Evolutionary conservation across 2,797 vertebrate genomes (phyloP).

Genomic region (Petrocephalus sullivani): DNA sequence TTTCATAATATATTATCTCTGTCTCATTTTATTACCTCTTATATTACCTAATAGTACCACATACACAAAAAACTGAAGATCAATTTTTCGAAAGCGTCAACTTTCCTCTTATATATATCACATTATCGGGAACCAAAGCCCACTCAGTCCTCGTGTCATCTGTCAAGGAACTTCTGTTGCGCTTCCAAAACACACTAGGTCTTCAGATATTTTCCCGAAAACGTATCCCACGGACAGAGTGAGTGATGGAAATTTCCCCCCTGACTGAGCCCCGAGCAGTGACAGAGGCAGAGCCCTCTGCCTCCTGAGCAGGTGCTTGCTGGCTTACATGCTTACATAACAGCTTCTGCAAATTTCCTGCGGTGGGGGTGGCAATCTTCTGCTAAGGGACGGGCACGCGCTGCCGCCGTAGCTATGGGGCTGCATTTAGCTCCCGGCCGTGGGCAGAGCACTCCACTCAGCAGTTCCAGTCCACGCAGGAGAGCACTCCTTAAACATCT

Average conservation of each 20-base stretch:
- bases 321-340: background rate
- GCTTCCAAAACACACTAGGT: background rate
- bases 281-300: background rate
- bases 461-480: background rate
- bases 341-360: background rate
- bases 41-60: background rate
- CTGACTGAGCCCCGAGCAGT: background rate
- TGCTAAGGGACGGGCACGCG: background rate
- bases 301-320: background rate
- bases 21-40: background rate
- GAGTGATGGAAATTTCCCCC: background rate
- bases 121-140: background rate
- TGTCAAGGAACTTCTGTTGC: background rate
- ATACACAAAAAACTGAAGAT: background rate
- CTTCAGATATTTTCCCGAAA: background rate
- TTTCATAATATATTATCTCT: background rate
- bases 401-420: background rate
- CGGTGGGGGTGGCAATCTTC: background rate
- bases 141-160: background rate
- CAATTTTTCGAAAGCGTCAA: background rate
- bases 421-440: background rate
- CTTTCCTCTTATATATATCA: background rate
- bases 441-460: background rate
- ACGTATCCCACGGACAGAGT: background rate
- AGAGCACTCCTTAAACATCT: background rate